Evolutionary conservation across 30 jellyfish, hydroid and myxozoan species (phyloP).

Genomic region (Cassiopea andromeda): DNA sequence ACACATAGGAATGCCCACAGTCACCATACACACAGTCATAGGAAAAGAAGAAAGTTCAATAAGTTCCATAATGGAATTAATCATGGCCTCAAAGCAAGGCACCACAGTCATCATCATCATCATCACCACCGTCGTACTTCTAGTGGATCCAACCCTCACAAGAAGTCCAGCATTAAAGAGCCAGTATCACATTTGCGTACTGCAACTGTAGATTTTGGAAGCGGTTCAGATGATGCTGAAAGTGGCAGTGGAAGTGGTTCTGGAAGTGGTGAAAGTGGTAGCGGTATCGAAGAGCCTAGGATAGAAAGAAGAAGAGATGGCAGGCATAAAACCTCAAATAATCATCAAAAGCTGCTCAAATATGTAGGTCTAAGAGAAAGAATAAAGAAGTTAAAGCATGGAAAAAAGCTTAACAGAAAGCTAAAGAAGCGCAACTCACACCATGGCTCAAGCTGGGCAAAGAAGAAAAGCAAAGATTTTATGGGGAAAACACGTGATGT

Average conservation of each 20-base stretch:
- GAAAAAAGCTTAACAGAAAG: not conserved
- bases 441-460: not conserved
- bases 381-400: constrained; percentile 17
- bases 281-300: constrained; percentile 25
- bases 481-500: not conserved
- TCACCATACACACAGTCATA: not conserved
- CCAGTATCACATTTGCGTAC: not conserved
- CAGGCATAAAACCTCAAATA: not conserved
- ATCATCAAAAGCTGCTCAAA: not conserved
- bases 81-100: not conserved
- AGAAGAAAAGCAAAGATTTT: not conserved
- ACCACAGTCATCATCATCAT: not conserved
- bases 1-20: not conserved
- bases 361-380: constrained; percentile 24
- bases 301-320: not conserved
- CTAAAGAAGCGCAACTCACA: not conserved
- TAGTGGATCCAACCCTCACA: not conserved
- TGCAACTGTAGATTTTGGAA: not conserved
- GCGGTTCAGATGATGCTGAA: not conserved
- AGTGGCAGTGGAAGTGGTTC: constrained; percentile 38
- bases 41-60: not conserved
- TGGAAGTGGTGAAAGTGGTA: constrained; percentile 23
- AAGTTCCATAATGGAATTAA: not conserved
- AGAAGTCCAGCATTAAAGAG: not conserved
- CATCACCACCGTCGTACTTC: not conserved